phyloP scores from a whole-genome alignment of 2,797 vertebrate genomes.

The Poeciliopsis turneri region DNA sequence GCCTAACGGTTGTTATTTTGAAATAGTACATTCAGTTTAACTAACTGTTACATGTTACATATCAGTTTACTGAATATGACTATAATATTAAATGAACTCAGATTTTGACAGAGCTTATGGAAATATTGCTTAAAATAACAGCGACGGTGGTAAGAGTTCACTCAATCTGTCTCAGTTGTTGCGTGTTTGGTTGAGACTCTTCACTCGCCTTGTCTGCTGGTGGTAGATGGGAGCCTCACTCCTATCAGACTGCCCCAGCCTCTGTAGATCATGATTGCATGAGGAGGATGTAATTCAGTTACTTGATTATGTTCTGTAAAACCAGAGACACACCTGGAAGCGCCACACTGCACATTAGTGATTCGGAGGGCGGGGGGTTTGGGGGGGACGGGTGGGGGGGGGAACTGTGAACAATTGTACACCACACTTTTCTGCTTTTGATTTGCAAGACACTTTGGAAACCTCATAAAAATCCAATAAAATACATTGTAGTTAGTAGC shows the following conservation, averaged over 20 bases:
- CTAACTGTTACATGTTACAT: no score
- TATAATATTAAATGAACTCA: slow-evolving; percentile 28
- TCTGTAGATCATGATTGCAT: not conserved
- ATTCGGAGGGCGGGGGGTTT: rapidly evolving
- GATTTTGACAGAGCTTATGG: slow-evolving; percentile 28
- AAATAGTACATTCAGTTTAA: no score
- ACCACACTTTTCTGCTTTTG: not conserved
- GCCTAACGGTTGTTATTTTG: no score
- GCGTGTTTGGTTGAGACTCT: no score
- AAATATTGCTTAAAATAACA: slow-evolving; percentile 12
- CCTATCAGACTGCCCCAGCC: not conserved
- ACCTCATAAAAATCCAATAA: not conserved
- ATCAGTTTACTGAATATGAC: no score
- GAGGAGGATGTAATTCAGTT: not conserved
- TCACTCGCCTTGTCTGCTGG: no score
- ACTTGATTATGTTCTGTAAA: not conserved
- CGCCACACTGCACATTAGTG: not conserved
- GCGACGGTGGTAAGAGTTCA: no score
- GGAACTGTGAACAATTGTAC: not conserved
- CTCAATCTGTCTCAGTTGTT: no score
- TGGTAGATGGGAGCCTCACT: no score
- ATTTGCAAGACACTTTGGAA: not conserved
- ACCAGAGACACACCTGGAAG: not conserved
- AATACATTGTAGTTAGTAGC: not conserved
- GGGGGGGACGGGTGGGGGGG: rapidly evolving